Percentiles rank a stretch among this genome's conserved stretches.
Conservation (phyloP, 2,797 vertebrate genomes). For the Sebastes goodei region DNA sequence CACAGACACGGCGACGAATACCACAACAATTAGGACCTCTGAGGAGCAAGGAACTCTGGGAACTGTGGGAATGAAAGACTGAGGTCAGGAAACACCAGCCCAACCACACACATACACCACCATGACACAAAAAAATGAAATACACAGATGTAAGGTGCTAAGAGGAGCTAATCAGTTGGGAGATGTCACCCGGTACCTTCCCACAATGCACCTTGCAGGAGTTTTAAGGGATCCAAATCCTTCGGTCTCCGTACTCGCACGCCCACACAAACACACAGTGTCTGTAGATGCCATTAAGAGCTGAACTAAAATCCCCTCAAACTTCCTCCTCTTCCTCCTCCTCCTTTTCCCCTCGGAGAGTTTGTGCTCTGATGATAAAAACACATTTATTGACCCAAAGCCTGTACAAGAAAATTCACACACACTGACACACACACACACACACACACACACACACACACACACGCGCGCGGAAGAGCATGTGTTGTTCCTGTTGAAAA, state of each 20-base stretch:
- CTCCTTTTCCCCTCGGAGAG: slow-evolving; percentile 52
- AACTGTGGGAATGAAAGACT: slow-evolving; percentile 44
- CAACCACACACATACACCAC: neutral
- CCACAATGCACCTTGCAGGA: slow-evolving; percentile 48
- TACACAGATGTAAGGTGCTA: slow-evolving; percentile 7
- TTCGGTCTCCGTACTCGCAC: neutral
- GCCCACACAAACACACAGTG: neutral
- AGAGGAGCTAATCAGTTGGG: slow-evolving; percentile 13
- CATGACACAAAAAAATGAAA: neutral
- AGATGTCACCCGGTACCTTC: neutral
- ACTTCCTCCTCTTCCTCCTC: slow-evolving; percentile 49
- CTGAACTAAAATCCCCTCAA: slow-evolving; percentile 47
- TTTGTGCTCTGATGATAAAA: slow-evolving; percentile 63
- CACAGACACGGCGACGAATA: neutral
- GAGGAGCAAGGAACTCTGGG: slow-evolving; percentile 17
- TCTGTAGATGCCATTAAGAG: slow-evolving; percentile 71
- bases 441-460: neutral
- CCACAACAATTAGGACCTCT: slow-evolving; percentile 5
- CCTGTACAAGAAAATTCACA: slow-evolving; percentile 9
- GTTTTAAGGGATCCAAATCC: neutral
- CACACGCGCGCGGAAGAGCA: neutral
- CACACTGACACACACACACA: slow-evolving; percentile 1
- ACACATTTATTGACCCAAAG: slow-evolving; percentile 65
- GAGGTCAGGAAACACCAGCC: slow-evolving; percentile 24
- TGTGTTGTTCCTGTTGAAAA: slow-evolving; percentile 46